A percentile compares a stretch with the other conserved stretches of the same genome.
These are phyloP conservation scores for Cacatua alba DNA, from an alignment of 2,113 vertebrate genomes.

Conservation along the genomic window DNA sequence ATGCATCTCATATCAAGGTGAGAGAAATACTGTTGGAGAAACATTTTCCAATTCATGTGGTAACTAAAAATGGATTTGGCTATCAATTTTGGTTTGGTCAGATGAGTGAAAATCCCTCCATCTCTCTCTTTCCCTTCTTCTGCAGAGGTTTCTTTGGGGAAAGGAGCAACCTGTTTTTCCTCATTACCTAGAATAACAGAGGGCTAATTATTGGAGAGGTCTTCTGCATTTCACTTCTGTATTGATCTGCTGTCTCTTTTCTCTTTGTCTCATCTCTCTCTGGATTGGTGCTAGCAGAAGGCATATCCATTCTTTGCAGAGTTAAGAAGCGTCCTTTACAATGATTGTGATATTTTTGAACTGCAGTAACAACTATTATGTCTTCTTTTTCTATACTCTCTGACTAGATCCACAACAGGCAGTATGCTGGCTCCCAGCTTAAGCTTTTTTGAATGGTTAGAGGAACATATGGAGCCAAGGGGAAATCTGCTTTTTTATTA, in stretches of 20 bases:
- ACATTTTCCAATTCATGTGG: not conserved
- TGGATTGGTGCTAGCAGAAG: not conserved
- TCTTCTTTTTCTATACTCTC: not conserved
- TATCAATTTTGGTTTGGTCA: not conserved
- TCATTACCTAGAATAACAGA: not conserved
- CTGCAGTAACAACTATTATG: not conserved
- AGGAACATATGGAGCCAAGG: not conserved
- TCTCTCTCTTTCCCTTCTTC: not conserved
- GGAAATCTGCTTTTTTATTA: not conserved
- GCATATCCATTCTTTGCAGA: not conserved
- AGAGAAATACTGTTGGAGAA: not conserved
- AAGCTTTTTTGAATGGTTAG: not conserved
- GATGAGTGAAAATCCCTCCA: not conserved
- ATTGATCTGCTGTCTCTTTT: not conserved
- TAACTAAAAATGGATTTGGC: not conserved
- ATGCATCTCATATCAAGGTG: slow-evolving; percentile 93
- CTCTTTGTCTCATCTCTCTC: not conserved
- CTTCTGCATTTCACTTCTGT: not conserved
- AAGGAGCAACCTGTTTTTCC: not conserved
- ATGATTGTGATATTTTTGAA: not conserved
- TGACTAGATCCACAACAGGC: not conserved
- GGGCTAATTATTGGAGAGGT: not conserved
- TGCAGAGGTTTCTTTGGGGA: not conserved
- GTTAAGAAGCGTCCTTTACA: not conserved
- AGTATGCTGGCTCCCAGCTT: not conserved